Conservation (phyloP, 2,113 vertebrate species). For the Columba janthina region DNA sequence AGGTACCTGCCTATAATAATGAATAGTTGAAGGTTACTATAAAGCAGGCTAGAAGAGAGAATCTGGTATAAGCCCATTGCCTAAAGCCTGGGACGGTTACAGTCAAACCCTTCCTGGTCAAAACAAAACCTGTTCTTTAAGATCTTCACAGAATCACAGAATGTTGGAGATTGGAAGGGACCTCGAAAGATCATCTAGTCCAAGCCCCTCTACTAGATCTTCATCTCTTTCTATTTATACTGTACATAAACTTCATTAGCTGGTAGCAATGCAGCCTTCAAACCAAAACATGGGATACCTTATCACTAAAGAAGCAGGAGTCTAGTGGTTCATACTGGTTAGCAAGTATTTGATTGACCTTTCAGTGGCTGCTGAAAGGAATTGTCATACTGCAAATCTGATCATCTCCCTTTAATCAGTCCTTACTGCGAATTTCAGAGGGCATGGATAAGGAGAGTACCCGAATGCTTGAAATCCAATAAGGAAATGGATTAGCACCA, state of each 20-base stretch:
- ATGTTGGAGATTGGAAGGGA: too few species aligned
- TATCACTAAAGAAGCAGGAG: neutral
- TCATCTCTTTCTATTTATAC: neutral
- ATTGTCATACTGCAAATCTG: neutral
- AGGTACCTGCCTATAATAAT: neutral
- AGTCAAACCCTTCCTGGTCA: neutral
- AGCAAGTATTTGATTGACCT: neutral
- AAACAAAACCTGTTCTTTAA: neutral
- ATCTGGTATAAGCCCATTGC: neutral
- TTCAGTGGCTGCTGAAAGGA: neutral
- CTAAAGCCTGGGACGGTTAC: neutral
- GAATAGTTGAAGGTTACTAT: neutral
- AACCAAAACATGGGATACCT: neutral
- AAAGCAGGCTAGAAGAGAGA: neutral
- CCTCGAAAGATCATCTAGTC: too few species aligned
- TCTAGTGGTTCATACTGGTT: neutral
- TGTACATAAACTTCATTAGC: neutral
- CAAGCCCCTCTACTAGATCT: neutral
- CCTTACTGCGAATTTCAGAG: neutral
- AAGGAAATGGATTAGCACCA: neutral
- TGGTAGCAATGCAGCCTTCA: neutral
- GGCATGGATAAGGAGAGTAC: neutral
- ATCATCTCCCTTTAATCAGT: neutral
- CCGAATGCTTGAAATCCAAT: constrained; percentile 22
- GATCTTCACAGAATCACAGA: neutral